These are phyloP conservation scores for Brachynemurus nebulosus DNA, from an alignment of 2,888 invertebrate genomes.

Conservation along the genomic window DNA sequence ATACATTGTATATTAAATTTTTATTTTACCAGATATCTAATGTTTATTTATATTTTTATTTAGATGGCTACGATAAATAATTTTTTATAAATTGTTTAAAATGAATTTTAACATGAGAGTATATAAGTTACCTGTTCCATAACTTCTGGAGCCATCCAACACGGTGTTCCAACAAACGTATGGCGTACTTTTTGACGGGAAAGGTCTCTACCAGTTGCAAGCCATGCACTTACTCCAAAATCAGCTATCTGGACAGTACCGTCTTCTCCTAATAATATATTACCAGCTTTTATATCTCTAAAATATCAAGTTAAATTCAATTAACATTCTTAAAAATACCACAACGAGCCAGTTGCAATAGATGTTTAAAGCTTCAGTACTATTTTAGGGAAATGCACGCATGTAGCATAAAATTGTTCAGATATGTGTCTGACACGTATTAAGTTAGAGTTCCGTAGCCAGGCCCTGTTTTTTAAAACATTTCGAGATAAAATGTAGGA, in stretches of 20 bases:
- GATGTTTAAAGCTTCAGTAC: no score
- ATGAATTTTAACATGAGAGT: neutral
- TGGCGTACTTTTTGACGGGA: constrained; percentile 91
- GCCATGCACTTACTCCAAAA: constrained; percentile 96
- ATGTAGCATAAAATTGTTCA: no score
- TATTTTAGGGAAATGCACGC: no score
- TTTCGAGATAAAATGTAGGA: no score
- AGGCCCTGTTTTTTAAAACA: no score
- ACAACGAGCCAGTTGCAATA: no score
- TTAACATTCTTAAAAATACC: no score
- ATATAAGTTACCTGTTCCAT: constrained; percentile 74
- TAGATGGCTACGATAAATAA: neutral
- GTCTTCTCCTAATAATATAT: constrained; percentile 92
- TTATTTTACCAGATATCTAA: no score
- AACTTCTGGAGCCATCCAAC: constrained; percentile 99
- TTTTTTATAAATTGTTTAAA: neutral
- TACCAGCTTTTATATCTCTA: constrained; percentile 95
- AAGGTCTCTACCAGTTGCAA: constrained; percentile 86
- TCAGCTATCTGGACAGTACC: constrained; percentile 97
- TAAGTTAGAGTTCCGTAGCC: no score
- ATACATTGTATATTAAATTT: no score
- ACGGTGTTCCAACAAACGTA: constrained; percentile 97
- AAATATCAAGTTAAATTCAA: no score
- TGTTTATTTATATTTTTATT: neutral
- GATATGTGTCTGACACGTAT: no score